Percentiles rank a stretch among this genome's conserved stretches.
Evolutionary conservation across 2,113 vertebrate species (phyloP).

Genomic region (Apodemus speciosus): DNA sequence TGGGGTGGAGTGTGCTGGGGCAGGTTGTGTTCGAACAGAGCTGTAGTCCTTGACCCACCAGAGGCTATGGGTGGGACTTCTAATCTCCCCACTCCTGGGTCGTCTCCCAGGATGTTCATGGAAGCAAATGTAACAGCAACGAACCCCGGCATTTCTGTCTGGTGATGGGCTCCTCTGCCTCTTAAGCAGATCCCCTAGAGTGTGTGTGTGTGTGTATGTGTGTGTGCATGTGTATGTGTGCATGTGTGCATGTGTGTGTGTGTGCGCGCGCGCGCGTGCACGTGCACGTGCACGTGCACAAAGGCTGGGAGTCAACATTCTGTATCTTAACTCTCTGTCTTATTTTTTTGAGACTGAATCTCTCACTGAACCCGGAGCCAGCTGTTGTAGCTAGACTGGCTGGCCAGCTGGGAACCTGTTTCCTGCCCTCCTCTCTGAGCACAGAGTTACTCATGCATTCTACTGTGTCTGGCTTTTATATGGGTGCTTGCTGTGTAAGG

Average conservation of each 20-base stretch:
- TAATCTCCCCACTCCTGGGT: neutral
- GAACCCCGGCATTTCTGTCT: neutral
- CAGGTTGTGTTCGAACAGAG: neutral
- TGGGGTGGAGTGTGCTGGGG: neutral
- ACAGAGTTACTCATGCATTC: neutral
- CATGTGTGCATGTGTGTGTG: too few relatives aligned
- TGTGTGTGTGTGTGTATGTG: neutral
- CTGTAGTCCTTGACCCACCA: neutral
- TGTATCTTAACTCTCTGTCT: neutral
- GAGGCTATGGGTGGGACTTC: neutral
- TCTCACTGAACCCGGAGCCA: neutral
- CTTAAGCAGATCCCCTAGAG: neutral
- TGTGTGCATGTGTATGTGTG: neutral
- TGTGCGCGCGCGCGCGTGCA: too few relatives aligned
- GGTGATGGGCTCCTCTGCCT: rapidly evolving
- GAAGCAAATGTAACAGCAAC: neutral
- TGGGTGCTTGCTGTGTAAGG: neutral
- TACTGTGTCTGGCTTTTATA: neutral
- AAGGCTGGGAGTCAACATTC: neutral
- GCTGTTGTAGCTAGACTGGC: neutral
- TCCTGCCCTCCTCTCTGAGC: neutral
- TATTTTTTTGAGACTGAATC: neutral
- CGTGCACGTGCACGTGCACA: neutral
- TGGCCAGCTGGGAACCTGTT: neutral
- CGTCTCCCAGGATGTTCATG: constrained; percentile 19